Evolutionary conservation across 2,888 invertebrate species (phyloP).

Genomic region (Lycaena phlaeas): DNA sequence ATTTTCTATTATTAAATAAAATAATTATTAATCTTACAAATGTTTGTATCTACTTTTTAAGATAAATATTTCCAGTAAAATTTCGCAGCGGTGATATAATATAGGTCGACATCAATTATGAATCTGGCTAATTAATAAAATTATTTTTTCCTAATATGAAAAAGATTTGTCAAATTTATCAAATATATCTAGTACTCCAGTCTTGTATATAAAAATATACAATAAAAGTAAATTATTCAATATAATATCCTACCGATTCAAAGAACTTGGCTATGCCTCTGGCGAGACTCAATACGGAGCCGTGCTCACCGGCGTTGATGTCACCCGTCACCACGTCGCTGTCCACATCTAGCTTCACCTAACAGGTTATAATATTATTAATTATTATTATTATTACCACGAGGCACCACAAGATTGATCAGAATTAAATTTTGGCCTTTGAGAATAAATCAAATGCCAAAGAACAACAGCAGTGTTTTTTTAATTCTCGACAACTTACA

Average conservation of each 20-base stretch:
- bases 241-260: constrained; percentile 28
- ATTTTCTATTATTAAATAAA: too few relatives aligned
- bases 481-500: background rate
- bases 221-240: background rate
- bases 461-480: too few relatives aligned
- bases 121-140: too few relatives aligned
- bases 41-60: background rate
- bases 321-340: constrained; percentile 39
- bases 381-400: background rate
- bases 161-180: background rate
- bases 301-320: constrained; percentile 42
- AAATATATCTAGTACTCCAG: too few relatives aligned
- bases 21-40: background rate
- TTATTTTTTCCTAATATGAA: too few relatives aligned
- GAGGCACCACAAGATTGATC: too few relatives aligned
- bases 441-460: too few relatives aligned
- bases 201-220: background rate
- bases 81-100: too few relatives aligned
- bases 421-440: too few relatives aligned
- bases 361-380: background rate
- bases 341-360: constrained; percentile 43
- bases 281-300: constrained; percentile 36
- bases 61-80: too few relatives aligned
- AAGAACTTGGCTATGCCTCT: constrained; percentile 44
- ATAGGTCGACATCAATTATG: too few relatives aligned